Evolutionary conservation across 2,113 vertebrate species (phyloP), one percentile per base, ranked within the genome.

Genomic region (Lepus europaeus): DNA sequence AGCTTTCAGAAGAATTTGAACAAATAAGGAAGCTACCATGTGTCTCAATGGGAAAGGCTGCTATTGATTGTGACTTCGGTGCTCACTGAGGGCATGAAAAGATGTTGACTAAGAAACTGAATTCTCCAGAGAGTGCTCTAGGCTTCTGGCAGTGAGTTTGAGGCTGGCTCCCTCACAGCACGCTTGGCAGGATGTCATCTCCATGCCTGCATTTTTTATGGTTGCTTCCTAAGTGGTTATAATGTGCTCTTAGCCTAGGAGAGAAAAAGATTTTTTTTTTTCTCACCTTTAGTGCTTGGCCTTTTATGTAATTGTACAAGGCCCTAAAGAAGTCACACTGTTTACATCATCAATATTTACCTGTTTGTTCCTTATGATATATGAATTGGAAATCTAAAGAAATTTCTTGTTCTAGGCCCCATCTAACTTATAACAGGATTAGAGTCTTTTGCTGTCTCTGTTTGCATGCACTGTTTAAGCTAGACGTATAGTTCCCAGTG

Each of bases 171-270:
- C 25, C 10, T 63, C 31, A 25, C 13, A 64, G 45, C 13, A 4
- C 33, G 3, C 11, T 45, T 88, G 36, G 33, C 23, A 61, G 56
- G 73, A 63, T 56, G 0, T 25, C 3, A 10, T 3, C 86, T 77
- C 31, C 61, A 1, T 51, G 87, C 61, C 56, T 76, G 17, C 53
- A 77, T 1, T 94, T 96, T 59, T 94, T 49, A 59, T 77, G 49
- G 17, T 36, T 87, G 86, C n/a, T 95, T 96, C 59, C 90, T 95
- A 96, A 22, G n/a, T 72, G 82, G 14, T 93, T 85, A 12, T 74
- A 89, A 33, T 59, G 86, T 96, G 53, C 12, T n/a, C 0, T 91
- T 90, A 84, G 51, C 89, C 87, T 20, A 25, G 64, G 64, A 45
- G n/a, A 80, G 70, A 91, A 87, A 93, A 73, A 12, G 64, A 68